phyloP scores from a whole-genome alignment of 92 coral and sea anemone species.

The Heliopora coerulea region DNA sequence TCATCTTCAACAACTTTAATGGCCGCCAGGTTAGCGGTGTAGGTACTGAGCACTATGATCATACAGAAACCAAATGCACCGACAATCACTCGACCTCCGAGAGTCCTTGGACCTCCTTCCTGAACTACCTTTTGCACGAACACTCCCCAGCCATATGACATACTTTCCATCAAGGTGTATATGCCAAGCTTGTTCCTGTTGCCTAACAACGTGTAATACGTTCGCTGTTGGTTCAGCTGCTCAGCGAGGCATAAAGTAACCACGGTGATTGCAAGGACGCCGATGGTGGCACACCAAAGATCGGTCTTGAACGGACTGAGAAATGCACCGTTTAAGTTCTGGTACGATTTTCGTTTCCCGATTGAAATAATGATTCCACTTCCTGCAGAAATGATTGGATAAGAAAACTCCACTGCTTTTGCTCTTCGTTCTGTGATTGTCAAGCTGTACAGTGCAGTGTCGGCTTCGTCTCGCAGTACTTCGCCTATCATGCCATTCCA shows the following conservation, averaged over 20 bases:
- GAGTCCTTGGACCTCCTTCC: slow-evolving; percentile 68
- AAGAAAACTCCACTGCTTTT: slow-evolving; percentile 70
- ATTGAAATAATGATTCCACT: slow-evolving; percentile 72
- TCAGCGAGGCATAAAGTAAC: slow-evolving; percentile 71
- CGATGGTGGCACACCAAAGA: slow-evolving; percentile 72
- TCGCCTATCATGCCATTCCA: slow-evolving; percentile 97
- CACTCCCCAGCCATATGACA: slow-evolving; percentile 84
- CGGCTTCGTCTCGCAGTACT: slow-evolving; percentile 74
- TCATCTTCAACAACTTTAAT: slow-evolving; percentile 78
- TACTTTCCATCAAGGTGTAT: slow-evolving; percentile 71
- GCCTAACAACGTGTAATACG: neutral
- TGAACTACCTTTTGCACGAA: slow-evolving; percentile 85
- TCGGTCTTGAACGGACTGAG: slow-evolving; percentile 67
- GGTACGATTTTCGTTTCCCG: slow-evolving; percentile 49
- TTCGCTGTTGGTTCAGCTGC: slow-evolving; percentile 41
- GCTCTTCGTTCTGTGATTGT: slow-evolving; percentile 79
- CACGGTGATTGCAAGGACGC: slow-evolving; percentile 54
- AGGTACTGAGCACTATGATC: slow-evolving; percentile 74
- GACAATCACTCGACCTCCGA: slow-evolving; percentile 77
- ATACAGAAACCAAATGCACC: slow-evolving; percentile 76
- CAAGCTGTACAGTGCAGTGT: slow-evolving; percentile 76
- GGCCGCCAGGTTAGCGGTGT: slow-evolving; percentile 87
- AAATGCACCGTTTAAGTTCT: slow-evolving; percentile 64
- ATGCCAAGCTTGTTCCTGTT: slow-evolving; percentile 38
- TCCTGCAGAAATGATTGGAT: slow-evolving; percentile 63